Evolutionary conservation across 2,797 vertebrate species (phyloP), one percentile per base, ranked within the genome.

Genomic region (Myoxocephalus aenaeus): DNA sequence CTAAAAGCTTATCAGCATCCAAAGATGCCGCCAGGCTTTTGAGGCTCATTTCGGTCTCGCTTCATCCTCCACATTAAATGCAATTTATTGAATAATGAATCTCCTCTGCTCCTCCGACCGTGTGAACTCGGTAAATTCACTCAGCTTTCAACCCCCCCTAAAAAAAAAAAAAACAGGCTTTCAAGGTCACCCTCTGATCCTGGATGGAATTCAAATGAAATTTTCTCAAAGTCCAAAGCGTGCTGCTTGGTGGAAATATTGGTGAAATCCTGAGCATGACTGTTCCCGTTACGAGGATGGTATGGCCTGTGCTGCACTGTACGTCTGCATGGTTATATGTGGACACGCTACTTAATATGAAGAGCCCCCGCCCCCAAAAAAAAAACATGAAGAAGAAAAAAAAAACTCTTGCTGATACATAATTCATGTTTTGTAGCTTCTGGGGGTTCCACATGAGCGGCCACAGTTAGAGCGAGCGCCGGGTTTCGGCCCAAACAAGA

Each of bases 341-440:
- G 57, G 72, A 92, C 81, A 86, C 58, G 76, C 85, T 75, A 53
- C 63, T 86, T 87, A 80, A 70, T 78, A 90, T 74, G 83, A 89
- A 84, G 72, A 63, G 66, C 42, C 46, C 18, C 67, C 80, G 58
- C 42, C 48, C 18, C 67, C 80, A 61, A 84, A 67, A 84, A 64
- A 54, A 79, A 89, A 10, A 87, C 56, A 84, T 85, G 81, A 90
- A 91, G 89, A 92, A 87, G n/a, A n/a, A 13, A 20, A 56, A 34
- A 29, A 25, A 17, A 89, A 90, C 42, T 72, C 74, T 62, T 20
- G 73, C 68, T 66, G 77, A 82, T 94, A 75, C 87, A 94, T 94
- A 91, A 95, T 95, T 94, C 91, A 95, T 89, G 65, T 77, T 75
- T 74, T 89, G 86, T 87, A 89, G 90, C 92, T 93, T 87, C 89